phyloP scores from a whole-genome alignment of 2,888 invertebrate species.

The Emesis furor region DNA sequence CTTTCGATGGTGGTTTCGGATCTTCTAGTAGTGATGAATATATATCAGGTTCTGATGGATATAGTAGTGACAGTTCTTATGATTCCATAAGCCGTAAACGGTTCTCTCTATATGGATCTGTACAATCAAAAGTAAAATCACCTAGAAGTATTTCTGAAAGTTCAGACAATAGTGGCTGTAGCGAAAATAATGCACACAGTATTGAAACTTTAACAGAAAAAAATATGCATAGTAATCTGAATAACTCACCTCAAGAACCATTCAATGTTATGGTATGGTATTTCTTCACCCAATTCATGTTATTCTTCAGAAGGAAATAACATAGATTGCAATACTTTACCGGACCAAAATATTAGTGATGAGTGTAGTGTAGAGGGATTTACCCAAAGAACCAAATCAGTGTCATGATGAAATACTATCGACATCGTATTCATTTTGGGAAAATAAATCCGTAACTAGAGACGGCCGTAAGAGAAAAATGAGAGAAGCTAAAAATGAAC shows the following conservation, averaged over 20 bases:
- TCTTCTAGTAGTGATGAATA: conserved; percentile 1
- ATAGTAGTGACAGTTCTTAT: conserved; percentile 2
- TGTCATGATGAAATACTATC: neutral
- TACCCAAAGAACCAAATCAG: neutral
- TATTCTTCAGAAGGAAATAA: neutral
- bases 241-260: conserved; percentile 1
- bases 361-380: neutral
- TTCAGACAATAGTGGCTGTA: neutral
- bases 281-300: conserved; percentile 1
- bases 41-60: neutral
- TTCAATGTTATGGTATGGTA: neutral
- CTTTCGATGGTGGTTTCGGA: too few relatives aligned
- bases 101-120: neutral
- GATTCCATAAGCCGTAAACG: neutral
- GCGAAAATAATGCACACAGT: neutral
- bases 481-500: conserved; percentile 1
- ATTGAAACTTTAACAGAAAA: neutral
- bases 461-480: conserved; percentile 7
- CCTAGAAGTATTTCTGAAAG: neutral
- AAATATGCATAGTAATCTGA: neutral
- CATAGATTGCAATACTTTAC: neutral
- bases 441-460: neutral
- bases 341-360: neutral
- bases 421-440: neutral
- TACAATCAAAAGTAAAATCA: conserved; percentile 1